phyloP scores from a whole-genome alignment of 2,113 vertebrate species.

The Lasiurus borealis region DNA sequence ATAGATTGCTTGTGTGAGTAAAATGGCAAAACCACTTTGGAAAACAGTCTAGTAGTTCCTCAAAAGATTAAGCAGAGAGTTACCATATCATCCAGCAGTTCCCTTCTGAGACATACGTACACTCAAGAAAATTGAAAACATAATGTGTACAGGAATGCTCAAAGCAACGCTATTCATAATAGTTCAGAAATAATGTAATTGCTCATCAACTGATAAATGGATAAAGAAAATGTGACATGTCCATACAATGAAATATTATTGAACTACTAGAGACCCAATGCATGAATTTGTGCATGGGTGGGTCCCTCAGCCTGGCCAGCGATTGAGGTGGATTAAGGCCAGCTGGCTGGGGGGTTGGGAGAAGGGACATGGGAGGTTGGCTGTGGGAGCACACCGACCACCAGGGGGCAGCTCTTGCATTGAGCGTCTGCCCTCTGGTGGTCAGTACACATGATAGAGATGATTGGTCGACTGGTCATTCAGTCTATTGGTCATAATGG shows the following conservation, averaged over 20 bases:
- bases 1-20: neutral
- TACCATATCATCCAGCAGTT: neutral
- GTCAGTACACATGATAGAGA: too few species aligned
- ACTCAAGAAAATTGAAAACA: constrained; percentile 2
- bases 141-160: neutral
- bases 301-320: too few species aligned
- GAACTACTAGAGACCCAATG: neutral
- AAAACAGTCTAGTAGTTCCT: constrained; percentile 6
- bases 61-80: neutral
- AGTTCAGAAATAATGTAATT: neutral
- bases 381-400: too few species aligned
- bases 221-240: neutral
- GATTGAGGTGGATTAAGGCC: too few species aligned
- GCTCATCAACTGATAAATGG: neutral
- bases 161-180: neutral
- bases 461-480: too few species aligned
- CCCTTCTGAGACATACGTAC: neutral
- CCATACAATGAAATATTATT: neutral
- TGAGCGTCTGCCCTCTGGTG: too few species aligned
- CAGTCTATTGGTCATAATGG: too few species aligned
- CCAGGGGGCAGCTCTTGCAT: too few species aligned
- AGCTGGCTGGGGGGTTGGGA: too few species aligned
- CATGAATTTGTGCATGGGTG: too few species aligned
- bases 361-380: too few species aligned
- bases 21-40: neutral